A percentile compares a stretch with the other conserved stretches of the same genome.
Conservation (phyloP, 2,113 vertebrate genomes). For the Gobiocypris rarus region DNA sequence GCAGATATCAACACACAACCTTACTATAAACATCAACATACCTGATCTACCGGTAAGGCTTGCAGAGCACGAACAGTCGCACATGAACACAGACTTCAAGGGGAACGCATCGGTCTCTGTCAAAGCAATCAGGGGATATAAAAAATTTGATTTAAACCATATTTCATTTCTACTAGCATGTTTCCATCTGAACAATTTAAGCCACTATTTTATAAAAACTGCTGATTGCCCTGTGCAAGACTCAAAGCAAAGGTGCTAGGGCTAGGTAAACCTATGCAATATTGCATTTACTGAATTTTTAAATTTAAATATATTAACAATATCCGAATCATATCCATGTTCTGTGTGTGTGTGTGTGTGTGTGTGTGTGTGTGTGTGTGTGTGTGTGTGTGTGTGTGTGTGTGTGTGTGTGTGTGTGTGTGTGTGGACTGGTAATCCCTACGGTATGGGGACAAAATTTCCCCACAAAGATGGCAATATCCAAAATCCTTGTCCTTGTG, state of each 20-base stretch:
- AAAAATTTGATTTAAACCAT: not conserved
- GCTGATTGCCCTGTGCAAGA: not conserved
- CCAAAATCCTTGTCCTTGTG: too few species aligned
- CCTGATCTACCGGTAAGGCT: slow-evolving; percentile 14
- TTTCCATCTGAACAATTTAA: not conserved
- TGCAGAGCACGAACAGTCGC: not conserved
- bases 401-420: too few species aligned
- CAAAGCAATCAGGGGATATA: not conserved
- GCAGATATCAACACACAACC: slow-evolving; percentile 3
- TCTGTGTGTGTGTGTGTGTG: too few species aligned
- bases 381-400: too few species aligned
- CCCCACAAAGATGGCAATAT: too few species aligned
- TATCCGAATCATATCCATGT: too few species aligned
- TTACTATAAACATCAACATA: slow-evolving; percentile 17
- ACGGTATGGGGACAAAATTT: too few species aligned
- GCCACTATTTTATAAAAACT: not conserved
- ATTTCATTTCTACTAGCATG: not conserved
- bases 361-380: too few species aligned
- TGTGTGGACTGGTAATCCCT: too few species aligned
- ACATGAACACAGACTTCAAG: not conserved
- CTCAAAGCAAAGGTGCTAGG: not conserved
- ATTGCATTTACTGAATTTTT: too few species aligned
- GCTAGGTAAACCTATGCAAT: too few species aligned
- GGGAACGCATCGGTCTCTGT: not conserved
- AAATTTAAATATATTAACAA: too few species aligned